phyloP scores from a whole-genome alignment of 2,797 vertebrate genomes.

The Eulemur coronatus region DNA sequence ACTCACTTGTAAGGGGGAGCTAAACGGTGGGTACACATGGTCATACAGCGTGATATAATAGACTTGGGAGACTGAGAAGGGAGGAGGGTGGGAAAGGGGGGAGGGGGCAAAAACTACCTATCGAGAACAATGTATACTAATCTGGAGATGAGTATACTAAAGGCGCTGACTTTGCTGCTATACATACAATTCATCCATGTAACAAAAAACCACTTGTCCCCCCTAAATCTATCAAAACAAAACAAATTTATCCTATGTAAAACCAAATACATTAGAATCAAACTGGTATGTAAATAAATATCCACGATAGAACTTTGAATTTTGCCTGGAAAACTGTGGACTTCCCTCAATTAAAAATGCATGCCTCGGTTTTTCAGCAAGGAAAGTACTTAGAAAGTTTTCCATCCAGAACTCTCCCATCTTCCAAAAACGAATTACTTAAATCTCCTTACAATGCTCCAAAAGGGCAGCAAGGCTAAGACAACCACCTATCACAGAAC shows the following conservation, averaged over 20 bases:
- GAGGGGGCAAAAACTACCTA: no score
- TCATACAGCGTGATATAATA: no score
- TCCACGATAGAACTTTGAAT: conserved; percentile 31
- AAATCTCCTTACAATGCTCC: background rate
- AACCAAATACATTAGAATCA: conserved; percentile 50
- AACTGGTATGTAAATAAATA: conserved; percentile 26
- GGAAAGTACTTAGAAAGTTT: conserved; percentile 39
- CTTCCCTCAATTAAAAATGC: conserved; percentile 25
- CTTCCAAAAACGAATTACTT: conserved; percentile 44
- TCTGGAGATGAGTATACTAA: no score
- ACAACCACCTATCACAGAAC: background rate
- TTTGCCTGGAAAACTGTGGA: background rate
- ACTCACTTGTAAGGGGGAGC: no score
- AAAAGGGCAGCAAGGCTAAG: conserved; percentile 33
- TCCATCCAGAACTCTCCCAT: conserved; percentile 7
- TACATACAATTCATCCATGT: no score
- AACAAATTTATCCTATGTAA: conserved; percentile 16
- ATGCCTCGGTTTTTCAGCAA: conserved; percentile 32
- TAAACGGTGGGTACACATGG: no score
- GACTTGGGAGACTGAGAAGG: no score
- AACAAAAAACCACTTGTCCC: no score
- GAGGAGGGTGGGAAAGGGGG: no score
- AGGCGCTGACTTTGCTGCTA: no score
- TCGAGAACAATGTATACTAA: no score
- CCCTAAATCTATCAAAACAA: background rate